Evolutionary conservation across 2,888 invertebrate genomes (phyloP).

Genomic region (Drosophila koepferae): DNA sequence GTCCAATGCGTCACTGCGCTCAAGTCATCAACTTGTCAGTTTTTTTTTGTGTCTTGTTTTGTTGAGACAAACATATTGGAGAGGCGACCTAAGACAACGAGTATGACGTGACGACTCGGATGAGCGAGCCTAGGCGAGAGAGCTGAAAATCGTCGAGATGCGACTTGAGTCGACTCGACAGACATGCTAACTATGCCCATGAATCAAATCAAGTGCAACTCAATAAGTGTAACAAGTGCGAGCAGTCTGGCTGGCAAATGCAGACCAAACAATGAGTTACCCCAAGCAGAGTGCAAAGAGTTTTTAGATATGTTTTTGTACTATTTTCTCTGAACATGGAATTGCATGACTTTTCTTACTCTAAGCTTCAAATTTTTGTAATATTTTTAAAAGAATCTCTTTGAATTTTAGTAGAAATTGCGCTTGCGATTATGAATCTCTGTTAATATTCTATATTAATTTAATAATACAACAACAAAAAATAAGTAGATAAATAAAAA

Average conservation of each 20-base stretch:
- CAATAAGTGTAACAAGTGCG: slow-evolving; percentile 8
- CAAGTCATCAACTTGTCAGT: slow-evolving; percentile 63
- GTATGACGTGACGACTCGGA: slow-evolving; percentile 17
- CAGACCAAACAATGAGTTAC: no score
- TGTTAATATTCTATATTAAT: no score
- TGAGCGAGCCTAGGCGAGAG: slow-evolving; percentile 1
- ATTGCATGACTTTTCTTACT: no score
- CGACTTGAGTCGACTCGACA: slow-evolving; percentile 20
- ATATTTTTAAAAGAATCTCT: no score
- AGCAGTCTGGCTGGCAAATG: not conserved
- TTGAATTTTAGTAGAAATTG: no score
- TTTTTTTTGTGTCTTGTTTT: slow-evolving; percentile 27
- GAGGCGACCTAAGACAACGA: slow-evolving; percentile 18
- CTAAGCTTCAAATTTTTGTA: no score
- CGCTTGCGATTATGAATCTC: no score
- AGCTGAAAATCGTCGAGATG: not conserved
- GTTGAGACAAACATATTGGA: slow-evolving; percentile 62
- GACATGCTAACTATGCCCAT: slow-evolving; percentile 67
- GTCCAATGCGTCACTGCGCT: slow-evolving; percentile 60
- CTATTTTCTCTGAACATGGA: no score
- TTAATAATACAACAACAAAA: no score
- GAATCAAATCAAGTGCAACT: slow-evolving; percentile 54
- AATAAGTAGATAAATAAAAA: no score
- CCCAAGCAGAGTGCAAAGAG: no score
- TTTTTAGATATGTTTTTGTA: no score